A percentile compares a stretch with the other conserved stretches of the same genome.
Conservation (phyloP, 2,113 vertebrate genomes). For the Fulmarus glacialis region DNA sequence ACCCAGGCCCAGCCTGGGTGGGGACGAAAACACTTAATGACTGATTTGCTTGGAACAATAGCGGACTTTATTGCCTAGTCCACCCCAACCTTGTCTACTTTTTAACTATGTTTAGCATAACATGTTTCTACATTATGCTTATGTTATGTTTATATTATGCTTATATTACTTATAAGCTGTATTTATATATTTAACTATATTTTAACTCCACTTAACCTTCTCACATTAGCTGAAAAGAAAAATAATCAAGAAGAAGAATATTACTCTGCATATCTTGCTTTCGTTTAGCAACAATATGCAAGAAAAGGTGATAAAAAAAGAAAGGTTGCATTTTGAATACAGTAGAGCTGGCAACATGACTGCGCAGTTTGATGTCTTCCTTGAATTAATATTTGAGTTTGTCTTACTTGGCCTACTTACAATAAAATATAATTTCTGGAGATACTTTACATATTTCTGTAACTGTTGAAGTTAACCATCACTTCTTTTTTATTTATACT, state of each 20-base stretch:
- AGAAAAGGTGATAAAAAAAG: not conserved
- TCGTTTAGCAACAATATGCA: not conserved
- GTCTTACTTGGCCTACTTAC: too few species aligned
- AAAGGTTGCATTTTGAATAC: not conserved
- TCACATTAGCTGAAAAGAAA: not conserved
- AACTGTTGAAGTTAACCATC: not conserved
- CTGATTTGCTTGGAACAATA: not conserved
- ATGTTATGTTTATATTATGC: not conserved
- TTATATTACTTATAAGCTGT: not conserved
- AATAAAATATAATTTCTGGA: not conserved
- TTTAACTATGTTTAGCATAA: not conserved
- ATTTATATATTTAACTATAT: not conserved
- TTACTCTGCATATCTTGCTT: not conserved
- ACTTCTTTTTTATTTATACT: not conserved
- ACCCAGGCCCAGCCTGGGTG: too few species aligned
- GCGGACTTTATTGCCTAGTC: not conserved
- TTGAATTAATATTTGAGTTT: not conserved
- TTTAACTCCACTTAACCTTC: not conserved
- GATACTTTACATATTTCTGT: not conserved
- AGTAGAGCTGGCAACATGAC: not conserved
- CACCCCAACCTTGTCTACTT: not conserved
- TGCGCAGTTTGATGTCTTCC: not conserved
- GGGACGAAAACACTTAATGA: not conserved
- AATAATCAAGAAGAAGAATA: not conserved
- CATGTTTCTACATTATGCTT: not conserved